phyloP scores from a whole-genome alignment of 2,797 vertebrate species.

The Myoxocephalus aenaeus region DNA sequence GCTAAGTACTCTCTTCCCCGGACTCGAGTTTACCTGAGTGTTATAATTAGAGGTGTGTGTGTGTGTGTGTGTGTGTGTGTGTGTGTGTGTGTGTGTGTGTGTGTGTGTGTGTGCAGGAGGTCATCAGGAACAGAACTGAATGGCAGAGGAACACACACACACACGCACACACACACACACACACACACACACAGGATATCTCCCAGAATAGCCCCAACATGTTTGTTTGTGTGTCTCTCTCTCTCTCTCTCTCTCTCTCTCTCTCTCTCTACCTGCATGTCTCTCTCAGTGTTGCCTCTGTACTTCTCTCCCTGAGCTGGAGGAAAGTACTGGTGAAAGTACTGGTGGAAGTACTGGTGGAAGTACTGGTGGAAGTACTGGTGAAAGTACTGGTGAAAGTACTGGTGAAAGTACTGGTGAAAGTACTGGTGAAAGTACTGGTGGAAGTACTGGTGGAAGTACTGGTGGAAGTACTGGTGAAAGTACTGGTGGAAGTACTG shows the following conservation, averaged over 20 bases:
- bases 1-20: conserved; percentile 72
- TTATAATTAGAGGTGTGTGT: conserved; percentile 68
- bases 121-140: conserved; percentile 46
- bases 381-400: too few relatives aligned
- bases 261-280: too few relatives aligned
- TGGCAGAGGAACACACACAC: conserved; percentile 32
- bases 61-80: conserved; percentile 33
- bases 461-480: too few relatives aligned
- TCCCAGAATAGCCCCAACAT: conserved; percentile 43
- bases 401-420: too few relatives aligned
- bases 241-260: not conserved
- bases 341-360: too few relatives aligned
- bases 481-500: too few relatives aligned
- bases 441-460: too few relatives aligned
- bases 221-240: not conserved
- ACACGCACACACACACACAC: conserved; percentile 25
- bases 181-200: conserved; percentile 40
- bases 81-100: conserved; percentile 30
- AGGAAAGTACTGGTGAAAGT: too few relatives aligned
- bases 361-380: too few relatives aligned
- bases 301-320: too few relatives aligned
- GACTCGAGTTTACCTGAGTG: conserved; percentile 71
- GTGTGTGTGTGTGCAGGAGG: conserved; percentile 44
- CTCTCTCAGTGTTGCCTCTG: too few relatives aligned
- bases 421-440: too few relatives aligned